Percentiles rank a stretch among this genome's conserved stretches.
Evolutionary conservation across 2,113 vertebrate species (phyloP).

Genomic region (Craseonycteris thonglongyai): DNA sequence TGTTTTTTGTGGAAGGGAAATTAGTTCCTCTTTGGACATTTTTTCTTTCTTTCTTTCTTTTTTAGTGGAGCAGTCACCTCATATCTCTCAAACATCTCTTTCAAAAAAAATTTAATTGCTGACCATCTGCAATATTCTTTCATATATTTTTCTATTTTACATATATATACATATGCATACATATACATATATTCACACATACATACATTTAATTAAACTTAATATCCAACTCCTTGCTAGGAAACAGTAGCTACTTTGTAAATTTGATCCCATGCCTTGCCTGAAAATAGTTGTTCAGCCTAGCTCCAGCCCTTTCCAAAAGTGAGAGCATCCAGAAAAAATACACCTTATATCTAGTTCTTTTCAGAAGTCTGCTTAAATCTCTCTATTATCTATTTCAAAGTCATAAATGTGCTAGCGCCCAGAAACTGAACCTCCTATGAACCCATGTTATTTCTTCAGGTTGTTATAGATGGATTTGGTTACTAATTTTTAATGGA

Average conservation of each 20-base stretch:
- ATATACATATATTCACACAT: background rate
- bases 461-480: slow-evolving; percentile 65
- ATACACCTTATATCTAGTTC: slow-evolving; percentile 53
- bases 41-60: slow-evolving; percentile 12
- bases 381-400: slow-evolving; percentile 57
- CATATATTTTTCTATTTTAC: background rate
- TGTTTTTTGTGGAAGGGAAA: background rate
- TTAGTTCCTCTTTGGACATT: background rate
- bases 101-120: background rate
- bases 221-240: background rate
- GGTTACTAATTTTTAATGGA: slow-evolving; percentile 59
- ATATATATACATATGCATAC: background rate
- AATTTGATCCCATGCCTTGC: background rate
- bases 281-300: background rate
- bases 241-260: background rate
- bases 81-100: background rate
- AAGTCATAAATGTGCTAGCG: slow-evolving; percentile 75
- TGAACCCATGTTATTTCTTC: slow-evolving; percentile 65
- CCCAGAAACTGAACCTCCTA: slow-evolving; percentile 61
- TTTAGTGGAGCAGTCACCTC: background rate
- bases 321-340: slow-evolving; percentile 11
- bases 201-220: background rate
- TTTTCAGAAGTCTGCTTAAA: slow-evolving; percentile 65
- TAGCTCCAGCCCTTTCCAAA: background rate
- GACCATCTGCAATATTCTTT: background rate